Conservation (phyloP, 2,888 invertebrate species). For the Digitonthophagus gazella region DNA sequence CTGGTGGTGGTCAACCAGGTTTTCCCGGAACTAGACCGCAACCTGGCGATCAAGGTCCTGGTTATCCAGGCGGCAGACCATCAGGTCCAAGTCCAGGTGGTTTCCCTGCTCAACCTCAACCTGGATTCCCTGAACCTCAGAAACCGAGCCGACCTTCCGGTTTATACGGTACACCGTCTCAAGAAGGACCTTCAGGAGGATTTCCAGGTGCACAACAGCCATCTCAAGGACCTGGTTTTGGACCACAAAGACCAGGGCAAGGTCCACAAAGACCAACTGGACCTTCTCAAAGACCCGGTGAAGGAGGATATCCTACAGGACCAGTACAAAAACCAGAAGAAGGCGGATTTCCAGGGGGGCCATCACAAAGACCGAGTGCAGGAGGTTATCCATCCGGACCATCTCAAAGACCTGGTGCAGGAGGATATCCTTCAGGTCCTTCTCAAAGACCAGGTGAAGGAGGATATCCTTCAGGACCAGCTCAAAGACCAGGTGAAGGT, state of each 20-base stretch:
- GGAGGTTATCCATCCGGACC: slow-evolving; percentile 15
- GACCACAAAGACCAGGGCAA: slow-evolving; percentile 26
- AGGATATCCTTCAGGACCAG: slow-evolving; percentile 6
- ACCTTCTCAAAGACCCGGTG: slow-evolving; percentile 27
- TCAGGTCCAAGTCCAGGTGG: not conserved
- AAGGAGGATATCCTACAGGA: slow-evolving; percentile 36
- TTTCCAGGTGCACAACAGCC: slow-evolving; percentile 15
- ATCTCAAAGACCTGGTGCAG: slow-evolving; percentile 11
- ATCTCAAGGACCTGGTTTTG: slow-evolving; percentile 23
- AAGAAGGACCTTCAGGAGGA: slow-evolving; percentile 22
- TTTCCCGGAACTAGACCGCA: slow-evolving; percentile 41
- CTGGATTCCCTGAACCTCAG: slow-evolving; percentile 40
- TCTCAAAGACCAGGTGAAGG: slow-evolving; percentile 25
- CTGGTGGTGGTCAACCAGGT: slow-evolving; percentile 42
- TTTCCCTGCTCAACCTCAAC: slow-evolving; percentile 33
- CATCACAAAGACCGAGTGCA: slow-evolving; percentile 24
- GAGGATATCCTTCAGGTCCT: slow-evolving; percentile 29
- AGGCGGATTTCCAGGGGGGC: slow-evolving; percentile 29
- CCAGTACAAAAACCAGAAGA: slow-evolving; percentile 32
- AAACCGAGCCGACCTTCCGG: slow-evolving; percentile 40
- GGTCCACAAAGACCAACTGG: slow-evolving; percentile 31
- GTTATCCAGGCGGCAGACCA: slow-evolving; percentile 10
- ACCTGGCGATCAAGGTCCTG: slow-evolving; percentile 16
- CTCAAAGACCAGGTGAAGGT: no score
- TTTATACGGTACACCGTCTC: slow-evolving; percentile 41